Percentiles rank a stretch among this genome's conserved stretches.
Conservation (phyloP, 2,797 vertebrate species). For the Alfaro cultratus region DNA sequence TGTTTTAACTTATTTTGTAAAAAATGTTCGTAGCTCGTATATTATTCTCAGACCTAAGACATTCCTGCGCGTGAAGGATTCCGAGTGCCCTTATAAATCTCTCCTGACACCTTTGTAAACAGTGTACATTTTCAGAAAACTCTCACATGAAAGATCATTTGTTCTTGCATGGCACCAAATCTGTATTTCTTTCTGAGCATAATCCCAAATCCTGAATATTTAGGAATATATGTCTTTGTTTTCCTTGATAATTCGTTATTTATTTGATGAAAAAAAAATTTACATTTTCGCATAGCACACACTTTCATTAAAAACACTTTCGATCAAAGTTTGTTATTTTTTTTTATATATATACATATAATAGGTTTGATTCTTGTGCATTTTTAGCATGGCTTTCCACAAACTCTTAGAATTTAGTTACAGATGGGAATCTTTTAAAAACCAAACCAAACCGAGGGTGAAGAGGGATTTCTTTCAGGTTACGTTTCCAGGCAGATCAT, state of each 20-base stretch:
- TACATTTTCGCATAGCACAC: slow-evolving; percentile 72
- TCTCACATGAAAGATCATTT: slow-evolving; percentile 60
- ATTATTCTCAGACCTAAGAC: slow-evolving; percentile 67
- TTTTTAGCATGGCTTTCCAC: slow-evolving; percentile 74
- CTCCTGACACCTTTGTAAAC: slow-evolving; percentile 83
- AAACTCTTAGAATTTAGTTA: slow-evolving; percentile 46
- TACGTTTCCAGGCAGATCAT: slow-evolving; percentile 91
- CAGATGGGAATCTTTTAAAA: slow-evolving; percentile 72
- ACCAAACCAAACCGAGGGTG: slow-evolving; percentile 29
- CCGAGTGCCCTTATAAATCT: slow-evolving; percentile 82
- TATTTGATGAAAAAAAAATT: slow-evolving; percentile 78
- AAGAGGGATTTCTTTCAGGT: slow-evolving; percentile 73
- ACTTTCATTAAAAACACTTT: slow-evolving; percentile 58
- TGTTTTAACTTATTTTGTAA: slow-evolving; percentile 82
- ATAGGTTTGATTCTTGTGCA: slow-evolving; percentile 64
- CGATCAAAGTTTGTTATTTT: slow-evolving; percentile 50
- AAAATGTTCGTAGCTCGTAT: slow-evolving; percentile 61
- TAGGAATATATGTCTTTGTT: slow-evolving; percentile 61
- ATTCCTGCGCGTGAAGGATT: slow-evolving; percentile 76
- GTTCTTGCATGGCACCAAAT: slow-evolving; percentile 72
- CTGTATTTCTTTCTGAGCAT: slow-evolving; percentile 60
- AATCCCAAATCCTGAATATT: slow-evolving; percentile 61
- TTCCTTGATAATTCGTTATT: slow-evolving; percentile 70
- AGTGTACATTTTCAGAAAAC: slow-evolving; percentile 79
- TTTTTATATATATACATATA: slow-evolving; percentile 56